Percentiles rank a stretch among this genome's conserved stretches.
phyloP scores from a whole-genome alignment of 2,113 vertebrate species.

The Geococcyx californianus region DNA sequence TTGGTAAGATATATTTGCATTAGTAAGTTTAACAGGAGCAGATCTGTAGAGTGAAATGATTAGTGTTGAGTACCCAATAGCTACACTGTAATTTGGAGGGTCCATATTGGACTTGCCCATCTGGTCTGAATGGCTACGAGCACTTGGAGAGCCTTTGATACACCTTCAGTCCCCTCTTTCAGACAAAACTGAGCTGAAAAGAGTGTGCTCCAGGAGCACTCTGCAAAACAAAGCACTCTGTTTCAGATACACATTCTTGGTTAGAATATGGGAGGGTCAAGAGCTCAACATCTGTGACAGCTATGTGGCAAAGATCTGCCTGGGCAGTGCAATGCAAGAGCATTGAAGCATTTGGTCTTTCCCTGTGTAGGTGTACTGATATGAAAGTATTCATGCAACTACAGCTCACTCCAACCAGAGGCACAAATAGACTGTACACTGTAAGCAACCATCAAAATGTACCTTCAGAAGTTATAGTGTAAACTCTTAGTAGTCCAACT shows the following conservation, averaged over 20 bases:
- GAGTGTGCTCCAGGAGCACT: background rate
- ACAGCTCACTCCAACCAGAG: background rate
- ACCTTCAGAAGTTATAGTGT: background rate
- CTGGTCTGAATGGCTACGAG: background rate
- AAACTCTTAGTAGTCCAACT: background rate
- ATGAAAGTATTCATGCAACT: background rate
- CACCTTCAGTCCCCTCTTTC: background rate
- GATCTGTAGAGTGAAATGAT: background rate
- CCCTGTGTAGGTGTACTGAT: background rate
- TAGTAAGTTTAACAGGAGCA: background rate
- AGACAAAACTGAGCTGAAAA: background rate
- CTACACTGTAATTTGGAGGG: background rate
- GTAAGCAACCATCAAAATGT: background rate
- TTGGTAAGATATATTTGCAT: background rate
- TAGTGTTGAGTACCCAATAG: background rate
- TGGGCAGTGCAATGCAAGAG: fast-evolving
- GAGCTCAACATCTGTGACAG: background rate
- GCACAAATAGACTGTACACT: background rate
- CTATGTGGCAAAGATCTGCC: background rate
- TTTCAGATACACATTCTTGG: background rate
- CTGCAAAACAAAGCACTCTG: background rate
- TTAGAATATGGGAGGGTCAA: background rate
- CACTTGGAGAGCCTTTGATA: background rate
- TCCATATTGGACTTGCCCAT: background rate
- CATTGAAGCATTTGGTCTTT: background rate